These are phyloP conservation scores for Ispidina picta DNA, from an alignment of 2,797 vertebrate genomes.

Conservation along the genomic window DNA sequence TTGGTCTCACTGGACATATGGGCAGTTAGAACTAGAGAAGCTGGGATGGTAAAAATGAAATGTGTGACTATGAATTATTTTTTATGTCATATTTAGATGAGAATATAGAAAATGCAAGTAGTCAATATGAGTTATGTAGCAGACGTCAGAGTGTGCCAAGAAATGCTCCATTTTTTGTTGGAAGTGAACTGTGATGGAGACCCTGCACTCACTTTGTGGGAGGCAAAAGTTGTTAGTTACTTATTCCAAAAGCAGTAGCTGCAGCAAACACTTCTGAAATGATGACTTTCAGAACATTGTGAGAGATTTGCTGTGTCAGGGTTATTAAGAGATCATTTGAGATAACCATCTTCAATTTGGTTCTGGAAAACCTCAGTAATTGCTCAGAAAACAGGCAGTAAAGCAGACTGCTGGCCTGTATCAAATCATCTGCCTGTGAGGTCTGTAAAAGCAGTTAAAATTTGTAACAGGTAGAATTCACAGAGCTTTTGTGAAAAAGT, in stretches of 20 bases:
- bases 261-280: background rate
- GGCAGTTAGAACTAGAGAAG: slow-evolving; percentile 33
- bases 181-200: background rate
- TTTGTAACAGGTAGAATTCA: background rate
- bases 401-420: background rate
- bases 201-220: background rate
- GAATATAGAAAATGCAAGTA: slow-evolving; percentile 2
- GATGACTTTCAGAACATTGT: background rate
- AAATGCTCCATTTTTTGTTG: background rate
- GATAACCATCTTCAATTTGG: slow-evolving; percentile 26
- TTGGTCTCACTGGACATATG: slow-evolving; percentile 33
- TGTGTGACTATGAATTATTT: slow-evolving; percentile 15
- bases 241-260: background rate
- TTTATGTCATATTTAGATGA: slow-evolving; percentile 41
- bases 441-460: background rate
- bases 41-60: slow-evolving; percentile 40
- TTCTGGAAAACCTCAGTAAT: background rate
- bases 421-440: background rate
- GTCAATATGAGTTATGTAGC: background rate
- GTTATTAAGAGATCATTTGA: slow-evolving; percentile 22
- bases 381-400: background rate
- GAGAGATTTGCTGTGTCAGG: background rate
- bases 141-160: background rate
- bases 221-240: background rate
- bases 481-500: background rate